A percentile compares a stretch with the other conserved stretches of the same genome.
Conservation (phyloP, 1,140 invertebrate genomes). For the Bombyx mandarina region DNA sequence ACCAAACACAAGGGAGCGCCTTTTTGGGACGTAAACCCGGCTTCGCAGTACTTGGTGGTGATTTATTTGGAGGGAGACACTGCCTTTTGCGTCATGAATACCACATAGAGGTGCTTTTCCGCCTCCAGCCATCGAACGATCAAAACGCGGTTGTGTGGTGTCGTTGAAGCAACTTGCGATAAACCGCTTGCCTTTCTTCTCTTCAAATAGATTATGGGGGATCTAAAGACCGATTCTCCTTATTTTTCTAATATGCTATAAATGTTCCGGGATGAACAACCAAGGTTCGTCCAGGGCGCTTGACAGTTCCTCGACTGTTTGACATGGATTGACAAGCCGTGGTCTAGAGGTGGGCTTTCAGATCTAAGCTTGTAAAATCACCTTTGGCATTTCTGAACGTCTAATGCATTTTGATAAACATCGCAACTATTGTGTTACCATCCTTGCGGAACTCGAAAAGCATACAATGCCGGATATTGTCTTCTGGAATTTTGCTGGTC, state of each 20-base stretch:
- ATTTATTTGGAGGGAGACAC: slow-evolving; percentile 10
- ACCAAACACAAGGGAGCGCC: neutral
- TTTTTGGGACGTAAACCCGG: slow-evolving; percentile 6
- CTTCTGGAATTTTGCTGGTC: neutral
- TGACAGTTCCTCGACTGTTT: neutral
- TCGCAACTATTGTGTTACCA: neutral
- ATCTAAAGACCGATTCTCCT: slow-evolving; percentile 7
- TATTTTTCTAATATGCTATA: neutral
- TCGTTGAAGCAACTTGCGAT: slow-evolving; percentile 11
- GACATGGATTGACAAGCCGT: neutral
- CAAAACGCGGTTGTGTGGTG: slow-evolving; percentile 4
- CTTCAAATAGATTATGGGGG: slow-evolving; percentile 11
- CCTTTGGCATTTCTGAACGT: neutral
- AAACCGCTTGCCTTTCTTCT: slow-evolving; percentile 10
- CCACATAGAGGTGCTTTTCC: neutral
- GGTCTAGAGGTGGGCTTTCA: neutral
- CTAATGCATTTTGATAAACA: neutral
- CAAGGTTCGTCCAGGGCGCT: neutral
- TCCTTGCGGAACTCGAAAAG: neutral
- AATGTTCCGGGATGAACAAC: neutral
- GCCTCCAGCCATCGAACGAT: slow-evolving; percentile 3
- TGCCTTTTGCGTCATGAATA: slow-evolving; percentile 4
- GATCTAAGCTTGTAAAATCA: neutral
- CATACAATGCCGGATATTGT: neutral
- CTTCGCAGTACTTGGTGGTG: slow-evolving; percentile 6